Evolutionary conservation across 1,140 invertebrate species (phyloP).

Genomic region (Callitettix versicolor): DNA sequence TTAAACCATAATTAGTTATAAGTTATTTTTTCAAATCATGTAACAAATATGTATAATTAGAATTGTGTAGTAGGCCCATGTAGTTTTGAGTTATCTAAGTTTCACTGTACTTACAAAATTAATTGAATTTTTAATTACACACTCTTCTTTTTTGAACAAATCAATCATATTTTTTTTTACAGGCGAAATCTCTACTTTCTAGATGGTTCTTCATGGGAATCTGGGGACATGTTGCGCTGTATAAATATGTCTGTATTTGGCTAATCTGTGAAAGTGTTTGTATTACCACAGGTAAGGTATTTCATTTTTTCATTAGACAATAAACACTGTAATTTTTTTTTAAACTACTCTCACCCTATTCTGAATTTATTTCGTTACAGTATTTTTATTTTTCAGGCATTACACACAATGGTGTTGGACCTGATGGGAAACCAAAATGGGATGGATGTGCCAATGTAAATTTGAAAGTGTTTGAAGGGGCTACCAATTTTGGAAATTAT

Average conservation of each 20-base stretch:
- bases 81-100: no score
- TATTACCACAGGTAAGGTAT: conserved; percentile 45
- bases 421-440: conserved; percentile 54
- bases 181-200: conserved; percentile 47
- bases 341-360: no score
- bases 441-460: conserved; percentile 80
- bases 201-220: conserved; percentile 58
- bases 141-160: not conserved
- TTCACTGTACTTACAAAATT: no score
- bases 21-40: no score
- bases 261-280: conserved; percentile 73
- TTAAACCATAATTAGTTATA: no score
- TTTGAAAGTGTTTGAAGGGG: conserved; percentile 60
- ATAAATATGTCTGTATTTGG: conserved; percentile 90
- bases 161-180: conserved; percentile 18
- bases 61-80: no score
- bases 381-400: no score
- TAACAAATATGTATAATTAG: no score
- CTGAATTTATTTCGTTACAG: no score
- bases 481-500: conserved; percentile 67
- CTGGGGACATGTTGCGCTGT: conserved; percentile 74
- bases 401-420: conserved; percentile 64
- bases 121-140: no score
- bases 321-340: no score
- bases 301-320: conserved; percentile 14